Evolutionary conservation across 2,888 invertebrate species (phyloP).

Genomic region (Lamellibrachia columna): DNA sequence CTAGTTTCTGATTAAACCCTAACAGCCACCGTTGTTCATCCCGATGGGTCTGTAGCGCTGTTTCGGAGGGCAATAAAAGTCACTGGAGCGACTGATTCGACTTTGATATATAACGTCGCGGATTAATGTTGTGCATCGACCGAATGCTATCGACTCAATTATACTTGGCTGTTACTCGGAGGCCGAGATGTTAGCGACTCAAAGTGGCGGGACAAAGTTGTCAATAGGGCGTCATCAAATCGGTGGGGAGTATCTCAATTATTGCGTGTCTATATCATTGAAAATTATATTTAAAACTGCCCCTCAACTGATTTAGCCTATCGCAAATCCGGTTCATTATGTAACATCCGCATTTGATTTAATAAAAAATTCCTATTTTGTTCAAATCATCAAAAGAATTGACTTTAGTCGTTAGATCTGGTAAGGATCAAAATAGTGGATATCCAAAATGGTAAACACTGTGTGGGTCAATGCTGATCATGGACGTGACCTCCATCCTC

Average conservation of each 20-base stretch:
- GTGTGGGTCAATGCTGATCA: no score
- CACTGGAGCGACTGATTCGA: not conserved
- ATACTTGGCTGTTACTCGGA: not conserved
- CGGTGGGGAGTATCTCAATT: not conserved
- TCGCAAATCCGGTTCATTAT: no score
- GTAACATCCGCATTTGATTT: no score
- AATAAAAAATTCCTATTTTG: no score
- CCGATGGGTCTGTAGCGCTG: not conserved
- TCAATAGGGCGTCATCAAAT: not conserved
- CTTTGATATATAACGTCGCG: not conserved
- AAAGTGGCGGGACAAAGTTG: not conserved
- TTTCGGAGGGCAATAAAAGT: not conserved
- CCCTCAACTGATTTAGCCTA: no score
- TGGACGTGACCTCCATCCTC: no score
- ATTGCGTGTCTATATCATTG: not conserved
- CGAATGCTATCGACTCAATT: not conserved
- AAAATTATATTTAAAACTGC: no score
- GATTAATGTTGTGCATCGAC: not conserved
- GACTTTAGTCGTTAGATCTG: no score
- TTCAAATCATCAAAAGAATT: no score
- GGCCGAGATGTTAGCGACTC: not conserved
- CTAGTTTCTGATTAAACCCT: not conserved
- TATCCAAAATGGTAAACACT: no score
- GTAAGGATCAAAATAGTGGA: no score
- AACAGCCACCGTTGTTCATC: not conserved